Evolutionary conservation across 2,888 invertebrate genomes (phyloP).

Genomic region (Gandaritis pyraliata): DNA sequence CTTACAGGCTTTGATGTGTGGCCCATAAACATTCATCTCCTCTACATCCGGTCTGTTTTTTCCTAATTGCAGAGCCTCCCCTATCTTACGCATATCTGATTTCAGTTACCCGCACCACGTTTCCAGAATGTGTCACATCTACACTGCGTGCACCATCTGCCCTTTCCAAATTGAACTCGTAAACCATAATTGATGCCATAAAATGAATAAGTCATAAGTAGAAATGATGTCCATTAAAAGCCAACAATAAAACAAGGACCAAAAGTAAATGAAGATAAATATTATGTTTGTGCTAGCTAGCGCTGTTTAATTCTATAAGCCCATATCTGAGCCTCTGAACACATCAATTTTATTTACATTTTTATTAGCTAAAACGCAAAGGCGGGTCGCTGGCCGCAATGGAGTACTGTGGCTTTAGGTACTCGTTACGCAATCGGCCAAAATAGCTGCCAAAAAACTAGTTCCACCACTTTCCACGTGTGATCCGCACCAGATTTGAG

Average conservation of each 20-base stretch:
- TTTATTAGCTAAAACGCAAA: slow-evolving; percentile 54
- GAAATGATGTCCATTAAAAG: slow-evolving; percentile 28
- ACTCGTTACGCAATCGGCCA: slow-evolving; percentile 72
- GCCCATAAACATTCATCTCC: slow-evolving; percentile 31
- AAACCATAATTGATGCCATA: slow-evolving; percentile 35
- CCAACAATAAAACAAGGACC: slow-evolving; percentile 22
- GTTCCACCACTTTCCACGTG: slow-evolving; percentile 61
- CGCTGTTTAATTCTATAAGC: slow-evolving; percentile 36
- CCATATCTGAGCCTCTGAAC: slow-evolving; percentile 55
- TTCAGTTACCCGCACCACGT: slow-evolving; percentile 23
- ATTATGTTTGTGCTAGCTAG: slow-evolving; percentile 24
- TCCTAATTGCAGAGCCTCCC: slow-evolving; percentile 32
- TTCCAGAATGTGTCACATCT: slow-evolving; percentile 27
- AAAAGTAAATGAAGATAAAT: slow-evolving; percentile 28
- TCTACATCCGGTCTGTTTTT: slow-evolving; percentile 32
- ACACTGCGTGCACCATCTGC: slow-evolving; percentile 37
- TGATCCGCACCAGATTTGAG: slow-evolving; percentile 55
- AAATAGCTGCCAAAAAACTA: slow-evolving; percentile 78
- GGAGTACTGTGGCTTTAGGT: slow-evolving; percentile 42
- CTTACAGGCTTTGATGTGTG: slow-evolving; percentile 26
- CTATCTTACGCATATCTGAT: slow-evolving; percentile 37
- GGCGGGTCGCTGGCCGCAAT: slow-evolving; percentile 71
- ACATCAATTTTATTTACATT: slow-evolving; percentile 75
- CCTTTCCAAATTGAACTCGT: slow-evolving; percentile 36
- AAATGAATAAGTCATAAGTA: slow-evolving; percentile 35